A percentile compares a stretch with the other conserved stretches of the same genome.
Evolutionary conservation across 1,140 invertebrate species (phyloP).

Genomic region (Calephelis nemesis): DNA sequence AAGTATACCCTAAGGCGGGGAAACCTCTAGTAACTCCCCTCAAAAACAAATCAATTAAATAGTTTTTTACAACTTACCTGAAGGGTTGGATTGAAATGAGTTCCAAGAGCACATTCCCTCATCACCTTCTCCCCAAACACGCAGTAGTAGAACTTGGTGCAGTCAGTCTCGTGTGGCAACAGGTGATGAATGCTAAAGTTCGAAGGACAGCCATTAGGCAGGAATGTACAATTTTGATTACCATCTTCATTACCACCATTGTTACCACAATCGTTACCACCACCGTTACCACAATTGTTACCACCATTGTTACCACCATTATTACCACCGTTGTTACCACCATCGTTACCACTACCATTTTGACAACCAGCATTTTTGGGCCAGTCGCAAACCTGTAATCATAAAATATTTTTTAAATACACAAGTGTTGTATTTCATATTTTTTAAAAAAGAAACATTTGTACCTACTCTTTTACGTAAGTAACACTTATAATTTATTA

Average conservation of each 20-base stretch:
- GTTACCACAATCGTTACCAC: not conserved
- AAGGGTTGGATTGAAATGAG: no score
- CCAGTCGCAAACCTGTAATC: not conserved
- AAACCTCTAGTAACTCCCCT: no score
- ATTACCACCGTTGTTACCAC: not conserved
- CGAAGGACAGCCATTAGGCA: constrained; percentile 57
- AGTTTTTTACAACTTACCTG: no score
- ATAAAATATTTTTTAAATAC: not conserved
- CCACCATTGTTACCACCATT: not conserved
- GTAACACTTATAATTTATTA: no score
- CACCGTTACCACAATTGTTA: not conserved
- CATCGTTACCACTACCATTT: not conserved
- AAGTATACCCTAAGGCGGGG: no score
- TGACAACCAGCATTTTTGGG: not conserved
- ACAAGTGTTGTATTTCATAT: no score
- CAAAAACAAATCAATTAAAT: no score
- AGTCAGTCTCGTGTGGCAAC: constrained; percentile 76
- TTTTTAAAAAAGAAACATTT: no score
- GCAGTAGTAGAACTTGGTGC: constrained; percentile 82
- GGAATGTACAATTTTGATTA: constrained; percentile 22
- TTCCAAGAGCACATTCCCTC: constrained; percentile 67
- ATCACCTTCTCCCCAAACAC: constrained; percentile 65
- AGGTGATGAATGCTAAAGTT: constrained; percentile 59
- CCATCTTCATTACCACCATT: not conserved
- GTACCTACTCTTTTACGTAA: no score